phyloP scores from a whole-genome alignment of 1,140 invertebrate genomes.

The Drosophila biarmipes region DNA sequence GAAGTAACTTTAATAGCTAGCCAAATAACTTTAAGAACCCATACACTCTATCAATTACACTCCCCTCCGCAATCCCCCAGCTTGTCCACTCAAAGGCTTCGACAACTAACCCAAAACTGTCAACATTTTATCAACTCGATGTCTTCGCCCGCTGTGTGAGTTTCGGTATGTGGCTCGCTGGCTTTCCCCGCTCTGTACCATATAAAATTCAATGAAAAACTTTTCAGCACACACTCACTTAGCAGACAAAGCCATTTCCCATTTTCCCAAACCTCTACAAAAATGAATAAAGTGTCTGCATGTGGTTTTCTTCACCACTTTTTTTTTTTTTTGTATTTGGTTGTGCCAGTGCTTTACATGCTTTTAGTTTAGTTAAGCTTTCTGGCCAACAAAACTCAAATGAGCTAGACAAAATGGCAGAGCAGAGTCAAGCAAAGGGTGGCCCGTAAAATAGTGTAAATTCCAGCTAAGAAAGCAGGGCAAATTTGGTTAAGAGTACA shows the following conservation, averaged over 20 bases:
- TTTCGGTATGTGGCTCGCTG: conserved; percentile 24
- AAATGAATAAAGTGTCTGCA: conserved; percentile 43
- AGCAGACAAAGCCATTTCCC: conserved; percentile 20
- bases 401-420: conserved; percentile 48
- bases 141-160: conserved; percentile 24
- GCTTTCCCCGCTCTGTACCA: conserved; percentile 52
- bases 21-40: conserved; percentile 20
- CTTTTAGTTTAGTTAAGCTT: conserved; percentile 77
- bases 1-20: conserved; percentile 10
- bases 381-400: conserved; percentile 73
- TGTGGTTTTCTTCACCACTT: conserved; percentile 55
- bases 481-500: conserved; percentile 53
- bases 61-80: not conserved
- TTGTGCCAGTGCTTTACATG: conserved; percentile 61
- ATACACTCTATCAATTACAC: conserved; percentile 33
- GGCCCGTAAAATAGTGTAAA: conserved; percentile 11
- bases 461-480: conserved; percentile 26
- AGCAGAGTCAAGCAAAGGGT: not conserved
- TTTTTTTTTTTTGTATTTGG: not conserved
- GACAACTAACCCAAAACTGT: conserved; percentile 74
- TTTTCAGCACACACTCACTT: conserved; percentile 45
- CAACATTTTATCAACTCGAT: conserved; percentile 74
- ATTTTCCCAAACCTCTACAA: conserved; percentile 14
- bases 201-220: conserved; percentile 80
- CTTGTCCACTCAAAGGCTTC: conserved; percentile 32